Base-by-base conservation (phyloP, 64 coral and sea anemone genomes). In the Montipora efflorescens region DNA sequence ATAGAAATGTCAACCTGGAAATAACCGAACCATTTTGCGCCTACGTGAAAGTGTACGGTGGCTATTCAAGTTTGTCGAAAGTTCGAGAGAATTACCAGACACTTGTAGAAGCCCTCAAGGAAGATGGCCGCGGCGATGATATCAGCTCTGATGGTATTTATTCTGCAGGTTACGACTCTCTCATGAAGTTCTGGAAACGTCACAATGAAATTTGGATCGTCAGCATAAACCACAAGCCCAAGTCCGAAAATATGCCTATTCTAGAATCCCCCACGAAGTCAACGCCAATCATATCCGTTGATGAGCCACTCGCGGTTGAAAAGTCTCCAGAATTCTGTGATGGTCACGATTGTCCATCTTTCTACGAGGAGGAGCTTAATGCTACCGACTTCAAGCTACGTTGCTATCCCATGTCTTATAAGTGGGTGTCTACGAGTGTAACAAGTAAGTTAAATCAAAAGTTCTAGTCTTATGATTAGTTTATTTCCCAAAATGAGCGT, bases 181-280 rank as follows among this genome's bases (percentile, higher is more conserved):
- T 91, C 7, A 88, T 81, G 47, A 74, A 87, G 36, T 36, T 93
- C 6, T 90, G 71, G 16, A 77, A 98, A 48, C 82, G 96, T 18
- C 91, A 90, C n/a, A 98, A 98, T 55, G 96, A 98, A 55, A 91
- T 98, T 76, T 98, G 94, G 96, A 76, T 98, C 23, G 47, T 98
- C 15, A 95, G 85, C 74, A 98, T 93, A 70, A 50, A n/a, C 2
- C 44, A 49, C 15, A 86, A 5, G 15, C 82, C 73, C 73, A 36
- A 36, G 2, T 75, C 73, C 8, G 36, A 8, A 46, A 75, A 13
- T 44, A 15, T 0, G 4, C 1, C 20, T 49, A 23, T 71, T 71
- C 68, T 19, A 21, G 20, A 21, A 3, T 14, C 61, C 14, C 13
- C 61, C 61, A 4, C 61, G 9, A 12, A 64, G 61, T 12, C 61